Percentiles rank a stretch among this genome's conserved stretches.
Conservation (phyloP, 2,113 vertebrate genomes). For the Motacilla alba region DNA sequence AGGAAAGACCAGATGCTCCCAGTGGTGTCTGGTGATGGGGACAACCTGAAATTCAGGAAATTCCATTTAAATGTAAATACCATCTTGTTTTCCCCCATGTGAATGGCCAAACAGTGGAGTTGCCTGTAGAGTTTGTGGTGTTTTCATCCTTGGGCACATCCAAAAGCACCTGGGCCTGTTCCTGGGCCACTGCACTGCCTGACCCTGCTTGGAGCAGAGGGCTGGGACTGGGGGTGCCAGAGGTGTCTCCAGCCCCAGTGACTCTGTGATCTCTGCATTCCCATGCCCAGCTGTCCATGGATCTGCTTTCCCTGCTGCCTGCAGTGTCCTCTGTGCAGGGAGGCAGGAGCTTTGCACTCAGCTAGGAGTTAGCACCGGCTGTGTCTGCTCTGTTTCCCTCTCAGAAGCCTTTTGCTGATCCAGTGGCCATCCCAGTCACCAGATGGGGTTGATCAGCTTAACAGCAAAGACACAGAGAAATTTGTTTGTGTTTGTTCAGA, state of each 20-base stretch:
- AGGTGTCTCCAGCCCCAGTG: neutral
- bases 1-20: neutral
- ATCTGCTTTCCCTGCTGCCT: accelerated
- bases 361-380: no score
- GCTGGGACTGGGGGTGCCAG: neutral
- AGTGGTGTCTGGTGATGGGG: neutral
- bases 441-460: neutral
- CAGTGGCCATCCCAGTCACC: neutral
- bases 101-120: neutral
- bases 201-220: neutral
- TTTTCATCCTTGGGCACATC: neutral
- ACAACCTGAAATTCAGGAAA: neutral
- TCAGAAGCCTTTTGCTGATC: neutral
- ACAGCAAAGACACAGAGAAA: neutral
- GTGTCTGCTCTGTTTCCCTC: neutral
- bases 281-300: neutral
- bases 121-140: neutral
- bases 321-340: neutral
- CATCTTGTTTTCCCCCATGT: neutral
- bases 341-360: neutral
- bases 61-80: neutral
- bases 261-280: neutral
- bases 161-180: neutral
- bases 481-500: neutral
- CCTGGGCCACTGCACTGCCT: neutral